Evolutionary conservation across 1,140 invertebrate genomes (phyloP).

Genomic region (Cecropterus lyciades): DNA sequence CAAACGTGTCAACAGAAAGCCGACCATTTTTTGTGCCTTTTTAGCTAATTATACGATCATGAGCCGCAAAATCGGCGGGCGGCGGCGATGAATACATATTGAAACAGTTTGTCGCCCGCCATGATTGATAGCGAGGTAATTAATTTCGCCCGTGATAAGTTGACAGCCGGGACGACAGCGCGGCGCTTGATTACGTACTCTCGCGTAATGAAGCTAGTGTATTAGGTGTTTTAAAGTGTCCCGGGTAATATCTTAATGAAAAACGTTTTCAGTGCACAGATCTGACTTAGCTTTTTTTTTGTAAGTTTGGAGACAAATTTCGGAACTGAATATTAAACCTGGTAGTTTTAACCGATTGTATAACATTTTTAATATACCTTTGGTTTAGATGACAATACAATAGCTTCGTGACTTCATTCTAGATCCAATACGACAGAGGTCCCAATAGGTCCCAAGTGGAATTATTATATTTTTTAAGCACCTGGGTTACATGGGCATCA

Average conservation of each 20-base stretch:
- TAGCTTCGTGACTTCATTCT: no score
- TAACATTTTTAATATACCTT: no score
- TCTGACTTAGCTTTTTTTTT: no score
- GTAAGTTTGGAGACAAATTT: no score
- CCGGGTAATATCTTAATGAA: neutral
- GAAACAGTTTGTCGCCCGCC: slow-evolving; percentile 61
- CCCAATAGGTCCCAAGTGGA: no score
- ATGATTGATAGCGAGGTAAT: slow-evolving; percentile 74
- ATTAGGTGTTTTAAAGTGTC: slow-evolving; percentile 33
- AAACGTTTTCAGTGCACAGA: neutral
- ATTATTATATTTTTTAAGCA: no score
- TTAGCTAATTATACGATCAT: slow-evolving; percentile 28
- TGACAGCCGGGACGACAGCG: slow-evolving; percentile 60
- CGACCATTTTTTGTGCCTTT: slow-evolving; percentile 19
- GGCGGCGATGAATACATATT: slow-evolving; percentile 53
- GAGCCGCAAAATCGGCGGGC: slow-evolving; percentile 35
- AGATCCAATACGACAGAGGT: no score
- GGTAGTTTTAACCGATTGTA: no score
- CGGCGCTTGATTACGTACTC: slow-evolving; percentile 55
- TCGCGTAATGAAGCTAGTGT: slow-evolving; percentile 50
- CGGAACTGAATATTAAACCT: no score
- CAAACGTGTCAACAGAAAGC: slow-evolving; percentile 1
- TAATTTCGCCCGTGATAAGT: slow-evolving; percentile 72
- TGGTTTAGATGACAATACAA: no score
- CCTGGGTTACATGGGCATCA: no score